Percentiles rank a stretch among this genome's conserved stretches.
phyloP scores from a whole-genome alignment of 2,797 vertebrate genomes.

The Glyptemys insculpta region DNA sequence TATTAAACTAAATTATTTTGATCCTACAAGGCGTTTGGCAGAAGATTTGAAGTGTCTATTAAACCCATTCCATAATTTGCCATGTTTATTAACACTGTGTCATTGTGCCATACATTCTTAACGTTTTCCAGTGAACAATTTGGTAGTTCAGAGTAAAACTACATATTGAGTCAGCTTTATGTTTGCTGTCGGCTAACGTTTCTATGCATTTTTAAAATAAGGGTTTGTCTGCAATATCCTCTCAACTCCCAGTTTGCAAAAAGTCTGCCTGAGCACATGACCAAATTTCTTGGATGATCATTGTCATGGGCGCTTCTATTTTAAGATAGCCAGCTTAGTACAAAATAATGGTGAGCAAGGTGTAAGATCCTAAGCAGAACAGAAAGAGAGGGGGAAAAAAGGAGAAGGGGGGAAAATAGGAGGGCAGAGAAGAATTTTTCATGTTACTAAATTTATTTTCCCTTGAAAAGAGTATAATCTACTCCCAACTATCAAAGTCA shows the following conservation, averaged over 20 bases:
- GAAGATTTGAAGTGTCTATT: background rate
- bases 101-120: background rate
- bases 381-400: background rate
- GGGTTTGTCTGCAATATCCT: background rate
- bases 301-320: background rate
- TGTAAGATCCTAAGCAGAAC: background rate
- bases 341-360: background rate
- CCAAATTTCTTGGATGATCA: rapidly evolving
- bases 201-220: constrained; percentile 33
- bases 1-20: background rate
- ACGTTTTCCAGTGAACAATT: background rate
- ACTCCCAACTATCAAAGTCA: background rate
- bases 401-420: background rate
- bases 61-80: background rate
- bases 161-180: constrained; percentile 43
- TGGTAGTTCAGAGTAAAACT: background rate
- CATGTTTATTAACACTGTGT: background rate
- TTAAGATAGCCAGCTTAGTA: background rate
- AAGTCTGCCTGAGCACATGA: constrained; percentile 33
- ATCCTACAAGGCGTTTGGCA: background rate
- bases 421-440: background rate
- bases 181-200: constrained; percentile 29
- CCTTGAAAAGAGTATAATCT: background rate
- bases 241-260: background rate
- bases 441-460: background rate